Evolutionary conservation across 2,888 invertebrate species (phyloP), one percentile per base, ranked within the genome.

Genomic region (Agelastica alni): DNA sequence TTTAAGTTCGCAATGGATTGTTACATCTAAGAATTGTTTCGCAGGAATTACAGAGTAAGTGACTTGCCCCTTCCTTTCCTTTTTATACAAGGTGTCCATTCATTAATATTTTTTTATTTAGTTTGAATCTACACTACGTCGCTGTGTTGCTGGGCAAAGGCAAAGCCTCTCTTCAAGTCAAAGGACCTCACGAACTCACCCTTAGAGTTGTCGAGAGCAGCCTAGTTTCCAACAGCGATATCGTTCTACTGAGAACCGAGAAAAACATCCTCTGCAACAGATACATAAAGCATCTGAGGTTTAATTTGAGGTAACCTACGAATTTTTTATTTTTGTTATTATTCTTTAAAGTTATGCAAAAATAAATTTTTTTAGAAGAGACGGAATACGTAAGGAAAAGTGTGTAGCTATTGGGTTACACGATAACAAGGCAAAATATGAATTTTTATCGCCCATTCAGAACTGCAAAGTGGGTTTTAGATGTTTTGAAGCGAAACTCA

Each of bases 151-250:
- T 91, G 34, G 92, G 92, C n/a, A 83, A 84, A 13, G 82, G 85
- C 10, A 82, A 83, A 68, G 80, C 82, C 0, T 77, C 86, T 56
- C 74, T 80, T 28, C 75, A 80, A 41, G 78, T 83, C 3, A 78
- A 79, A 55, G 85, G 89, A 31, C 85, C 87, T 3, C 82, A 86
- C 68, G 90, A 92, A 70, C 86, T 89, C 78, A 79, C 83, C n/a
- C 77, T 81, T 20, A 76, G 79, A 49, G 80, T 92, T 2, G 81
- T 85, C 59, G 81, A 81, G 20, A 79, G 83, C 3, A 81, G 81
- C 60, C 71, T 73, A 2, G 73, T 90, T 9, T 79, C 81, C 22
- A 76, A 78, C 18, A 84, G 83, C 10, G 83, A 86, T 70, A 80
- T 85, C 0, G 70, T 81, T 2, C 70, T 93, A 16, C 74, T 91